These are phyloP conservation scores for Rhabdomys dilectus DNA, from an alignment of 2,113 vertebrate genomes.

Conservation along the genomic window DNA sequence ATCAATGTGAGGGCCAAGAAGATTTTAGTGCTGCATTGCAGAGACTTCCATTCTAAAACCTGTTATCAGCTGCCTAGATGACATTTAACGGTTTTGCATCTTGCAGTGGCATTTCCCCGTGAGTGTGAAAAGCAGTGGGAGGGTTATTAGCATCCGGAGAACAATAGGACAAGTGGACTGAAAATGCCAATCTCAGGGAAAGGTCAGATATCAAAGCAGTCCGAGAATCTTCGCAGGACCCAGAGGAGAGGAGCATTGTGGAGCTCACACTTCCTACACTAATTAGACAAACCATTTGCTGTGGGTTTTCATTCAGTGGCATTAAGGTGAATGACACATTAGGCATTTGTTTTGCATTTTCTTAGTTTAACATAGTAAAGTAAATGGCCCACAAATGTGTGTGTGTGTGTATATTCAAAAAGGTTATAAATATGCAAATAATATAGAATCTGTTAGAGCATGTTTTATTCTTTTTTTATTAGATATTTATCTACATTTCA, in stretches of 20 bases:
- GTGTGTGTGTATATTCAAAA: background rate
- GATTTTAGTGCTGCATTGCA: background rate
- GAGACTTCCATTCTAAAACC: background rate
- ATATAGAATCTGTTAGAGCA: background rate
- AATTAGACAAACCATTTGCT: background rate
- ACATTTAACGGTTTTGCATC: background rate
- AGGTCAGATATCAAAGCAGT: background rate
- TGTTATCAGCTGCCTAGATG: background rate
- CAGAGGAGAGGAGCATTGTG: background rate
- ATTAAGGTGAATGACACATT: background rate
- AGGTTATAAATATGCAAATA: background rate
- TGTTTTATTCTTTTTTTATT: too few species aligned
- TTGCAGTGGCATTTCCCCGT: slow-evolving; percentile 43
- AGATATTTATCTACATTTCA: too few species aligned
- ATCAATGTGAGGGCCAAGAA: background rate
- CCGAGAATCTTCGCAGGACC: background rate
- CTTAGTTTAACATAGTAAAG: background rate
- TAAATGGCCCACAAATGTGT: slow-evolving; percentile 9
- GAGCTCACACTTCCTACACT: background rate
- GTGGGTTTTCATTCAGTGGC: background rate
- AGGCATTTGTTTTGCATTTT: background rate
- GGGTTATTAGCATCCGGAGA: slow-evolving; percentile 15
- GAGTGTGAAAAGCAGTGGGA: background rate
- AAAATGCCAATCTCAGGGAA: slow-evolving; percentile 22
- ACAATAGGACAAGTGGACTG: background rate